A percentile compares a stretch with the other conserved stretches of the same genome.
phyloP scores from a whole-genome alignment of 2,113 vertebrate species.

The Triplophysa rosa region DNA sequence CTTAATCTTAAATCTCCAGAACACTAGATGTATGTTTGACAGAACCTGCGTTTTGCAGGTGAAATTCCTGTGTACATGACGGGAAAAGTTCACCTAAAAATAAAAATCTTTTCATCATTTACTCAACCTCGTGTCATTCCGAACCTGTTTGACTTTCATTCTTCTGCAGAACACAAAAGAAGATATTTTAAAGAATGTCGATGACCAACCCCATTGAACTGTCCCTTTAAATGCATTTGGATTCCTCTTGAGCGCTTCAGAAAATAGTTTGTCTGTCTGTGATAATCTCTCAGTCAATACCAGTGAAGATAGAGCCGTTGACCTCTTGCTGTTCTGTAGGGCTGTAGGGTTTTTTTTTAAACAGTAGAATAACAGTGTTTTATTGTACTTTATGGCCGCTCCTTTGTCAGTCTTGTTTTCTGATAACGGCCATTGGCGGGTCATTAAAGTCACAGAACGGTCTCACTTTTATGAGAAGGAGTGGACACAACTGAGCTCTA shows the following conservation, averaged over 20 bases:
- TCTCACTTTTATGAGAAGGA: constrained; percentile 71
- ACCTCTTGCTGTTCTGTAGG: constrained; percentile 70
- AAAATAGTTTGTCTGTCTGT: constrained; percentile 47
- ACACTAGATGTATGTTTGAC: no score
- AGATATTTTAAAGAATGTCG: no score
- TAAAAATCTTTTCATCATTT: no score
- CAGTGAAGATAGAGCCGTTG: constrained; percentile 71
- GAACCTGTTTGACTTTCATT: no score
- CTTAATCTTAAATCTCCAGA: no score
- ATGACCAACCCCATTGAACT: no score
- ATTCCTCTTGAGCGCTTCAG: no score
- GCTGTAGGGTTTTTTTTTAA: constrained; percentile 72
- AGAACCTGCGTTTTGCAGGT: no score
- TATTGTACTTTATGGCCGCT: constrained; percentile 74
- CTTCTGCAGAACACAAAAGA: no score
- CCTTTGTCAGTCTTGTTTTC: constrained; percentile 73
- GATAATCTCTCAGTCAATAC: constrained; percentile 76
- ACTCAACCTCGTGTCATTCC: no score
- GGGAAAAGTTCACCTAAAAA: no score
- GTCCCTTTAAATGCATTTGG: background rate
- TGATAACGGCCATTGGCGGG: constrained; percentile 73
- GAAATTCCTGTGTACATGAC: no score
- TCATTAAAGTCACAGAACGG: constrained; percentile 74
- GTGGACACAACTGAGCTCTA: constrained; percentile 67
- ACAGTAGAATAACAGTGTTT: constrained; percentile 76